Evolutionary conservation across 2,797 vertebrate species (phyloP).

Genomic region (Coracias cyanogaster): DNA sequence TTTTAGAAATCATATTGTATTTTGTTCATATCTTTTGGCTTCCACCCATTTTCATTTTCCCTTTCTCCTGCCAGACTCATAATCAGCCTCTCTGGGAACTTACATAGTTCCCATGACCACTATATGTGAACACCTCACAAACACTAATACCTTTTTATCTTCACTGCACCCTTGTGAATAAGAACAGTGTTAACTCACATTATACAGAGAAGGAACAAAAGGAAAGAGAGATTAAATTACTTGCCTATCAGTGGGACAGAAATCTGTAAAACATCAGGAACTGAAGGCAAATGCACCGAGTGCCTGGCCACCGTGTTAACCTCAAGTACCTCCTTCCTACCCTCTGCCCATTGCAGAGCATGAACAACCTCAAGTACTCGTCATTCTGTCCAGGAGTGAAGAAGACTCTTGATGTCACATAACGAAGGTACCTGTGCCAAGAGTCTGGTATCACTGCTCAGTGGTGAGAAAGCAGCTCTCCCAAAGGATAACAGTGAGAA

Average conservation of each 20-base stretch:
- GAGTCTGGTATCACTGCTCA: background rate
- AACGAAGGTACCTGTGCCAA: background rate
- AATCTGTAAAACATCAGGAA: background rate
- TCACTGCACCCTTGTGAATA: background rate
- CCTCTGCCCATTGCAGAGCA: background rate
- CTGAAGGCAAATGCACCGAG: background rate
- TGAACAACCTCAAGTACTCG: background rate
- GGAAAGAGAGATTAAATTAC: background rate
- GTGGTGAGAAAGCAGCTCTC: background rate
- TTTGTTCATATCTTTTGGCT: slow-evolving; percentile 9
- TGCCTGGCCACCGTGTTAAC: fast-evolving
- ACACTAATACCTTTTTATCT: slow-evolving; percentile 11
- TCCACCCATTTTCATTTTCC: background rate
- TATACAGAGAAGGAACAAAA: background rate
- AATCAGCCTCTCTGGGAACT: slow-evolving; percentile 18
- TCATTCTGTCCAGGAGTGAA: fast-evolving
- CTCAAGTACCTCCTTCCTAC: background rate
- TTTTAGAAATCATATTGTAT: slow-evolving; percentile 23
- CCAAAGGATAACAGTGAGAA: background rate
- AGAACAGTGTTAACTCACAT: background rate
- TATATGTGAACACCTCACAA: background rate
- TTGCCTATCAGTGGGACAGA: background rate
- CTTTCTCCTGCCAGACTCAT: background rate
- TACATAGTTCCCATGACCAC: background rate
- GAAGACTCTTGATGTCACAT: background rate